Base-by-base conservation (phyloP, 2,888 invertebrate species). In the Stramonita haemastoma region DNA sequence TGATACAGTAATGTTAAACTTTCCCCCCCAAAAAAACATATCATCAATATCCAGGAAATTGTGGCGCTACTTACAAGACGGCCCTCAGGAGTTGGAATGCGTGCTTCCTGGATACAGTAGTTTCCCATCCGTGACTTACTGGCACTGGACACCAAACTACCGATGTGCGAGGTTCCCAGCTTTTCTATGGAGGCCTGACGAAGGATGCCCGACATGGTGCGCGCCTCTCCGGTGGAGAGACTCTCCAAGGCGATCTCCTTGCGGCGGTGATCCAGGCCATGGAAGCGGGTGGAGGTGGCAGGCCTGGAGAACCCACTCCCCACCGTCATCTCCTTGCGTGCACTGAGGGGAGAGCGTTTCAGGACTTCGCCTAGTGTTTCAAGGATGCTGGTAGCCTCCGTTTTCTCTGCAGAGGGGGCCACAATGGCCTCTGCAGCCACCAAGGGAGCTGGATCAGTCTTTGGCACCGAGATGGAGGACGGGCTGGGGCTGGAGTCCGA, bases 151-250 rank as follows among this genome's bases (percentile, higher is more conserved):
- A 95, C 94, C 86, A 95, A 93, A 90, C 93, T 94, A 86, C 94
- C 94, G 87, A 94, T 94, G 88, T 94, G 92, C 22, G 95, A 95
- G 66, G 95, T 94, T 56, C 95, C 95, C 56, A 95, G 94, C 91
- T 95, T 94, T 92, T 95, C 95, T 32, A 95, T 92, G 11, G 95
- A 95, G 19, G 95, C 95, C 89, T 95, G 95, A 1, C 94, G 92
- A 57, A 96, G 91, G 60, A 95, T 92, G 81, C 96, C 95, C 13
- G 95, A 95, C 94, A 95, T 94, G n/a, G 95, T 94, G 32, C 94
- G 92, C 13, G 95, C 95, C 91, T 96, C 95, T 88, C 94, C 94
- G 13, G 94, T 94, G 88, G 94, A 94, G 73, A 96, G 92, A 92
- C 95, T 95, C 92, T 95, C 95, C 85, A 96, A 90, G 56, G 94